Percentiles rank a stretch among this genome's conserved stretches.
Conservation (phyloP, 2,797 vertebrate genomes). For the Lindbergichthys nudifrons region DNA sequence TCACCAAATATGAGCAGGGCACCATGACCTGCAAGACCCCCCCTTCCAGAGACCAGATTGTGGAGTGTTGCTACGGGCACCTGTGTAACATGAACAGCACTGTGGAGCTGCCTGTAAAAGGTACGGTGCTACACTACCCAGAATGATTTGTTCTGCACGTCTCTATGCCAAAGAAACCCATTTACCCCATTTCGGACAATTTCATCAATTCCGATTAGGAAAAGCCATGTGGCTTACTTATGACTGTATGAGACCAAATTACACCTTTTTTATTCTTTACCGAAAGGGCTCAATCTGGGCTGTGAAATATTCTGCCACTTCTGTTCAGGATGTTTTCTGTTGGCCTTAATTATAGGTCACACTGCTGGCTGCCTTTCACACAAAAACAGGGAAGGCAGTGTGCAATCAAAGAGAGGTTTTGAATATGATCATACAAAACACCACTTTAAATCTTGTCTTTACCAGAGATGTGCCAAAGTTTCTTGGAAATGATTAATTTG, state of each 20-base stretch:
- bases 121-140: conserved; percentile 58
- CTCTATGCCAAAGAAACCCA: conserved; percentile 14
- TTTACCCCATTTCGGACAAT: background rate
- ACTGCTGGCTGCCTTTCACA: conserved; percentile 55
- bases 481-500: too few relatives aligned
- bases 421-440: conserved; percentile 43
- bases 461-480: too few relatives aligned
- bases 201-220: conserved; percentile 1
- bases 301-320: conserved; percentile 59
- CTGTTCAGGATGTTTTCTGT: conserved; percentile 45
- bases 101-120: conserved; percentile 82
- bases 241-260: conserved; percentile 10
- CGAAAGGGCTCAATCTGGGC: conserved; percentile 21
- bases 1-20: conserved; percentile 93
- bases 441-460: too few relatives aligned
- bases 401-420: conserved; percentile 58
- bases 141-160: conserved; percentile 4
- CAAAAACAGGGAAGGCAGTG: conserved; percentile 42
- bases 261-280: conserved; percentile 29
- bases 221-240: background rate
- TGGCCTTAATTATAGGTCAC: conserved; percentile 48
- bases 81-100: conserved; percentile 97
- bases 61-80: conserved; percentile 95
- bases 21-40: conserved; percentile 96
- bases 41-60: conserved; percentile 92